These are phyloP conservation scores for Dasypus novemcinctus DNA, from an alignment of 2,113 vertebrate species.

Conservation along the genomic window DNA sequence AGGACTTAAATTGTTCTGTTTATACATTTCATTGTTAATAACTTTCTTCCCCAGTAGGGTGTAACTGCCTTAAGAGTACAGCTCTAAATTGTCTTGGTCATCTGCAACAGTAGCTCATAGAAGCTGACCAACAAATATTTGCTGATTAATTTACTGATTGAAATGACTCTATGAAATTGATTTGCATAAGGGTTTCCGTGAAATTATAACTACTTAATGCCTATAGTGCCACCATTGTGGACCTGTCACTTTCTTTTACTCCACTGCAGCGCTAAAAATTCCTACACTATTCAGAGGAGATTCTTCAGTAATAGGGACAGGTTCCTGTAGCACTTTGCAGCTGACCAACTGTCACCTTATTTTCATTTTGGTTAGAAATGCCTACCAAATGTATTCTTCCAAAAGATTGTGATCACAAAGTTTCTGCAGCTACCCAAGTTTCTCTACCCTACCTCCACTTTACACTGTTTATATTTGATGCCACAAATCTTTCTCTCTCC, in stretches of 20 bases:
- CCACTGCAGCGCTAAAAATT: fast-evolving
- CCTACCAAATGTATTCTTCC: not conserved
- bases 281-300: not conserved
- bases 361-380: not conserved
- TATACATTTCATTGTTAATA: not conserved
- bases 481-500: not conserved
- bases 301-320: fast-evolving
- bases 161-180: not conserved
- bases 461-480: not conserved
- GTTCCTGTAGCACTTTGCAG: not conserved
- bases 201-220: not conserved
- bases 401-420: not conserved
- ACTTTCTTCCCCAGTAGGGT: not conserved
- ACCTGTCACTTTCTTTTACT: not conserved
- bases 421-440: not conserved
- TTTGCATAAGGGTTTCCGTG: not conserved
- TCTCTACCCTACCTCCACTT: not conserved
- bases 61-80: not conserved
- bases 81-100: not conserved
- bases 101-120: not conserved
- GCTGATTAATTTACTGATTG: not conserved
- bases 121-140: not conserved
- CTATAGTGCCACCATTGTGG: not conserved
- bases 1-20: not conserved
- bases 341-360: not conserved